phyloP scores from a whole-genome alignment of 2,888 invertebrate species.

The Iselma pallidipennis region DNA sequence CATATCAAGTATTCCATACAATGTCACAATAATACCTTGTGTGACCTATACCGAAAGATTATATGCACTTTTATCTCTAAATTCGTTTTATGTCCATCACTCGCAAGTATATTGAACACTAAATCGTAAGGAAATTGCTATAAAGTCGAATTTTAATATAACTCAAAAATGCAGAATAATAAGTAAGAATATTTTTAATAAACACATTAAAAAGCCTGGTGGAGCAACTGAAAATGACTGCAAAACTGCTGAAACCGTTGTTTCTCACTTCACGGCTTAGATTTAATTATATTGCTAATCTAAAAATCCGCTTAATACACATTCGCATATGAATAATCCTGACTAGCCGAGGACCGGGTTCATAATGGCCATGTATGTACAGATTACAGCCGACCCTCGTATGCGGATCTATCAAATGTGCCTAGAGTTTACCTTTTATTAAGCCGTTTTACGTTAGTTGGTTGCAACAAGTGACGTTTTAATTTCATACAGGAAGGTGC shows the following conservation, averaged over 20 bases:
- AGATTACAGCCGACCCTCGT: slow-evolving; percentile 26
- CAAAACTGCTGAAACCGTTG: slow-evolving; percentile 27
- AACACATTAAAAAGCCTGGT: not conserved
- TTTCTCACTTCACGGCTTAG: slow-evolving; percentile 28
- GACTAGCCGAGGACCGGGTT: slow-evolving; percentile 19
- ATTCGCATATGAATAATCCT: slow-evolving; percentile 34
- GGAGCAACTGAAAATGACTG: slow-evolving; percentile 4
- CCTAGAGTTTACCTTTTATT: slow-evolving; percentile 22
- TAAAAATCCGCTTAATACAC: slow-evolving; percentile 40
- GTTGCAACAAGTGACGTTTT: slow-evolving; percentile 30
- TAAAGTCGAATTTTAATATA: too few species aligned
- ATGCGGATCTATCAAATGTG: slow-evolving; percentile 18
- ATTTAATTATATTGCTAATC: slow-evolving; percentile 40
- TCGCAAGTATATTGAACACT: too few species aligned
- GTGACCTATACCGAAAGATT: too few species aligned
- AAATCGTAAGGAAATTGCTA: too few species aligned
- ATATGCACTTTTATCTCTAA: too few species aligned
- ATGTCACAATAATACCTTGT: too few species aligned
- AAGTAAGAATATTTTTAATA: slow-evolving; percentile 1
- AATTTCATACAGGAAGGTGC: slow-evolving; percentile 23
- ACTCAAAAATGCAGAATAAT: not conserved
- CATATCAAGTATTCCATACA: too few species aligned
- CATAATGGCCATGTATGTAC: slow-evolving; percentile 29
- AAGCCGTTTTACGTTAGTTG: slow-evolving; percentile 12
- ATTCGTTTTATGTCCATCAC: too few species aligned